Evolutionary conservation across 2,888 invertebrate genomes (phyloP).

Genomic region (Cerastis rubricosa): DNA sequence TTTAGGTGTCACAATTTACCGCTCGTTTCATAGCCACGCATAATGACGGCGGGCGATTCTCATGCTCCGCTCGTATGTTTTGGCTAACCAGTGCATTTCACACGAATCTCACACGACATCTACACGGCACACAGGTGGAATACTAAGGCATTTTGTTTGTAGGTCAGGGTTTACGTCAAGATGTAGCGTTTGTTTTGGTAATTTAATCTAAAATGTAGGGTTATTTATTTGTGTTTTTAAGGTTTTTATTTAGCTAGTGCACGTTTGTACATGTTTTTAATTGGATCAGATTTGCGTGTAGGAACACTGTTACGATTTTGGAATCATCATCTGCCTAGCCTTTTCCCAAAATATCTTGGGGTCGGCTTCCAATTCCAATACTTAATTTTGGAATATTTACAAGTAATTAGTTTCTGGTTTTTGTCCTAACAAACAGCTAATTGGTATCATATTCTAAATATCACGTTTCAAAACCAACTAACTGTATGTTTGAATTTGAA

Average conservation of each 20-base stretch:
- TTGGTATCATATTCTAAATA: too few species aligned
- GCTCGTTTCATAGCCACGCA: constrained; percentile 59
- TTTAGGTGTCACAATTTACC: too few species aligned
- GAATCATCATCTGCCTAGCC: too few species aligned
- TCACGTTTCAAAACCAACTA: background rate
- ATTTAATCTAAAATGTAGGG: background rate
- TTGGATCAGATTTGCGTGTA: too few species aligned
- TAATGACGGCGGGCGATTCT: constrained; percentile 46
- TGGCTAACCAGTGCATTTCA: constrained; percentile 70
- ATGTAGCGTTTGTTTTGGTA: constrained; percentile 35
- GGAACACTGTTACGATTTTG: too few species aligned
- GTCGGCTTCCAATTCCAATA: too few species aligned
- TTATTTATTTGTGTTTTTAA: constrained; percentile 5
- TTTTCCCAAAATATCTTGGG: too few species aligned
- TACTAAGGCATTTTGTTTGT: constrained; percentile 67
- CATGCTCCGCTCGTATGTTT: constrained; percentile 69
- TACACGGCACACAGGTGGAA: constrained; percentile 47
- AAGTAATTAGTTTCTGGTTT: too few species aligned
- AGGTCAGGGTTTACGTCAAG: constrained; percentile 71
- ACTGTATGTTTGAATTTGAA: background rate
- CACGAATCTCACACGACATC: constrained; percentile 64
- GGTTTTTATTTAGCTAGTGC: background rate
- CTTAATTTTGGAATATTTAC: background rate
- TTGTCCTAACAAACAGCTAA: too few species aligned
- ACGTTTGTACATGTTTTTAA: background rate